A percentile compares a stretch with the other conserved stretches of the same genome.
These are phyloP conservation scores for Diplodus puntazzo DNA, from an alignment of 2,797 vertebrate genomes.

Conservation along the genomic window DNA sequence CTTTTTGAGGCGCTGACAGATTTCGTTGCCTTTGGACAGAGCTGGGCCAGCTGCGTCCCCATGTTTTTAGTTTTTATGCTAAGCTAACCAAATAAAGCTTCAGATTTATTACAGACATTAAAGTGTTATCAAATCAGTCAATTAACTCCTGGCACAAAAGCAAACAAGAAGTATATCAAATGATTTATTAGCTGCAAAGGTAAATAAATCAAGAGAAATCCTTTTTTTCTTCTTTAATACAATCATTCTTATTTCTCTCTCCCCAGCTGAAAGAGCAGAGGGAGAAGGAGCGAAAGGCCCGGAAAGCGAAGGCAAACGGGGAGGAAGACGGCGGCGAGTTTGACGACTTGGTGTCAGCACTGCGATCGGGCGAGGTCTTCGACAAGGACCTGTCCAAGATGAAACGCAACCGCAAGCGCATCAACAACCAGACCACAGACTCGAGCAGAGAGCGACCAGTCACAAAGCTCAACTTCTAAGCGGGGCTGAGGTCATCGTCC, in stretches of 20 bases:
- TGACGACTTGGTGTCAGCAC: conserved; percentile 96
- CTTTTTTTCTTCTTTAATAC: neutral
- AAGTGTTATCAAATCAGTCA: neutral
- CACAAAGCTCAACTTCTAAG: conserved; percentile 97
- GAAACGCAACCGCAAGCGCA: conserved; percentile 97
- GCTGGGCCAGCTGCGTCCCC: neutral
- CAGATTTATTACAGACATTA: neutral
- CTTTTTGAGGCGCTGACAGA: neutral
- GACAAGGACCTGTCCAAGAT: conserved; percentile 99
- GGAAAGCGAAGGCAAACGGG: conserved; percentile 93
- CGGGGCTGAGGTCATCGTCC: neutral
- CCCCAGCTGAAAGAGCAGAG: conserved; percentile 96
- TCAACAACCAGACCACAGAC: conserved; percentile 92
- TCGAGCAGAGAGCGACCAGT: conserved; percentile 92
- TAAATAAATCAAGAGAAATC: neutral
- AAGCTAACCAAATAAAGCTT: neutral
- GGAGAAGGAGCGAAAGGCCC: conserved; percentile 93
- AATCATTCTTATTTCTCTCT: neutral
- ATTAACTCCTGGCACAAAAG: neutral
- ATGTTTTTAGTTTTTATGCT: neutral
- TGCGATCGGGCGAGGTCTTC: conserved; percentile 97
- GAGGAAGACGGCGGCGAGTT: conserved; percentile 96
- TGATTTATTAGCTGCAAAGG: neutral
- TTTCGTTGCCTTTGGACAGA: neutral
- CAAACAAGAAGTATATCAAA: neutral